Evolutionary conservation across 2,113 vertebrate species (phyloP).

Genomic region (Centropus unirufus): DNA sequence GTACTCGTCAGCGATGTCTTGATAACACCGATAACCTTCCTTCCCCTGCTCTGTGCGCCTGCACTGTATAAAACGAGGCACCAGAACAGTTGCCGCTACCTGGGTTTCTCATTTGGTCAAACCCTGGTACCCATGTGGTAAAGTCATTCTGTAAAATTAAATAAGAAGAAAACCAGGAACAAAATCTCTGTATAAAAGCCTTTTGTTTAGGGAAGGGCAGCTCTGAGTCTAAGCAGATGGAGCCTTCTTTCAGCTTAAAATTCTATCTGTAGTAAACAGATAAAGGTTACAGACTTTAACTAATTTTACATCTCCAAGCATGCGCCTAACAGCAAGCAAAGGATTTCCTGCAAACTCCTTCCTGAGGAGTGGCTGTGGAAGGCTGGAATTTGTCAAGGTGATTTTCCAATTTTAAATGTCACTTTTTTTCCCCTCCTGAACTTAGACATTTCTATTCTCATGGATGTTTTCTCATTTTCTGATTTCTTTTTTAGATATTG

Average conservation of each 20-base stretch:
- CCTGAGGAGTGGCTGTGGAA: background rate
- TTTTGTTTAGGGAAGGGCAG: slow-evolving; percentile 9
- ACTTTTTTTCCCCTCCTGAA: background rate
- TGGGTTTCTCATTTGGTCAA: background rate
- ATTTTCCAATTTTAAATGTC: background rate
- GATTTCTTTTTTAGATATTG: background rate
- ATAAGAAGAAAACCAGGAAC: background rate
- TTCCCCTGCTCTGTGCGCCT: background rate
- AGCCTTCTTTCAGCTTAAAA: background rate
- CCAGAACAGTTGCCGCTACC: background rate
- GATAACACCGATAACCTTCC: background rate
- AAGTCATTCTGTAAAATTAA: background rate
- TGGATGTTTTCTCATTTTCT: background rate
- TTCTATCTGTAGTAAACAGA: background rate
- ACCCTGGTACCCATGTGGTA: background rate
- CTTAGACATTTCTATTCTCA: background rate
- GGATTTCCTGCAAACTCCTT: background rate
- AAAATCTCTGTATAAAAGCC: background rate
- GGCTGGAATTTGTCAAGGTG: background rate
- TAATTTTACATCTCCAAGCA: background rate
- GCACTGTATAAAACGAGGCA: fast-evolving
- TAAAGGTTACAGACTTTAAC: background rate
- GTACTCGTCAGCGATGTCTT: background rate
- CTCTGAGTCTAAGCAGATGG: background rate
- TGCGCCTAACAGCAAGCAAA: background rate